Evolutionary conservation across 2,797 vertebrate species (phyloP).

Genomic region (Peromyscus eremicus): DNA sequence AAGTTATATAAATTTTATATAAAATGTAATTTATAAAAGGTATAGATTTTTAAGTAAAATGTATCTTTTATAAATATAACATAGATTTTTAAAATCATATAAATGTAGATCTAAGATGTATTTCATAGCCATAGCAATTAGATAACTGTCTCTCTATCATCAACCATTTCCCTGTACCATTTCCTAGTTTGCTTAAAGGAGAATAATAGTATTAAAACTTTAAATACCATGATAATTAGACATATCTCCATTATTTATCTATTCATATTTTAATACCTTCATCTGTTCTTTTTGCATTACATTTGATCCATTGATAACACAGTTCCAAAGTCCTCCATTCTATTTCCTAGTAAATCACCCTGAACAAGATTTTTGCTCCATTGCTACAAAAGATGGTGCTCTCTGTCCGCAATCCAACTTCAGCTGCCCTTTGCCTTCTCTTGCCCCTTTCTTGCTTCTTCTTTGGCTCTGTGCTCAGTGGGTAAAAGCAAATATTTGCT

Average conservation of each 20-base stretch:
- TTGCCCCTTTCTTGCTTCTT: neutral
- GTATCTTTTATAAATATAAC: neutral
- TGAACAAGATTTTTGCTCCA: neutral
- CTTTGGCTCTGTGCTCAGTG: neutral
- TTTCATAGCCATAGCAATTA: neutral
- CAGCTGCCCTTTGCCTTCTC: neutral
- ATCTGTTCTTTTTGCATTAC: neutral
- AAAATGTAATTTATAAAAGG: neutral
- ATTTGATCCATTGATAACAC: neutral
- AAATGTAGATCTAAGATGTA: neutral
- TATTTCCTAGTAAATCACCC: neutral
- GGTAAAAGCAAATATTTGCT: neutral
- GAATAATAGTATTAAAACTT: constrained; percentile 24
- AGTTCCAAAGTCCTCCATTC: neutral
- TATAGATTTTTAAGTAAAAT: neutral
- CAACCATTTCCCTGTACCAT: neutral
- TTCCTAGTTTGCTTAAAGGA: neutral
- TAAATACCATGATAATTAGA: neutral
- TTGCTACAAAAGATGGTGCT: neutral
- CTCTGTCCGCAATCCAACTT: neutral
- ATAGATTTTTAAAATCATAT: neutral
- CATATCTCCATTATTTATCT: neutral
- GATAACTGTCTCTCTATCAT: neutral
- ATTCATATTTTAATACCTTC: neutral
- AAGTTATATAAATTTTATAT: neutral